Base-by-base conservation (phyloP, 2,797 vertebrate genomes). In the Picus viridis region DNA sequence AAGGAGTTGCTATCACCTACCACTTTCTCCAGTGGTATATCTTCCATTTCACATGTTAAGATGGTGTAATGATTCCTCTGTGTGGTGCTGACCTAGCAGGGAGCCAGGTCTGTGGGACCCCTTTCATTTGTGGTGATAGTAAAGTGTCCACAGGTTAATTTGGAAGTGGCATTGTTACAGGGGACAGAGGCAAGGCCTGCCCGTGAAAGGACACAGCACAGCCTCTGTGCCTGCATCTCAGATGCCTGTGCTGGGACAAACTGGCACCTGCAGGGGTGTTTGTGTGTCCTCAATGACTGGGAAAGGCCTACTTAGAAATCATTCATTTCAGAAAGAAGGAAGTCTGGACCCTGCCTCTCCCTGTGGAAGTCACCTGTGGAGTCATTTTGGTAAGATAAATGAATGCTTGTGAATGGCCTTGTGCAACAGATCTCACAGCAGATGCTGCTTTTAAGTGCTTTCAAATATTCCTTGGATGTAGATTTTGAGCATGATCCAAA, bases 161-260 rank as follows among this genome's bases (percentile, higher is more conserved):
- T 30, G 72, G 72, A 34, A 82, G 59, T 49, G 36, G 76, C 36
- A 27, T 41, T 7, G 1, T 63, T 22, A 18, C 15, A 20, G 15
- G 36, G 32, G 36, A 54, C 32, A 81, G 58, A 70, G 64, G 34
- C 62, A 7, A 64, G 13, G 45, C 29, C 32, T 45, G 47, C 22
- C 12, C 0, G 0, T 9, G 24, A 26, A 39, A 43, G 53, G 75
- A 34, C 16, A 10, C 1, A 0, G 34, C 2, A 2, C 34, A 71
- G 65, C 41, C 20, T 64, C 15, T 1, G 1, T 0, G 1, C 20
- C 47, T 0, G 2, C 7, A 43, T 58, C 62, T 27, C 45, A 18
- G 7, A 20, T 30, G 16, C 68, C 3, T 9, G 16, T 67, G 49
- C 43, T 67, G 68, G n/a, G 68, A 41, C 39, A 68, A 67, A 41